Percentiles rank a stretch among this genome's conserved stretches.
Conservation (phyloP, 2,113 vertebrate genomes). For the Nothobranchius kuhntae region DNA sequence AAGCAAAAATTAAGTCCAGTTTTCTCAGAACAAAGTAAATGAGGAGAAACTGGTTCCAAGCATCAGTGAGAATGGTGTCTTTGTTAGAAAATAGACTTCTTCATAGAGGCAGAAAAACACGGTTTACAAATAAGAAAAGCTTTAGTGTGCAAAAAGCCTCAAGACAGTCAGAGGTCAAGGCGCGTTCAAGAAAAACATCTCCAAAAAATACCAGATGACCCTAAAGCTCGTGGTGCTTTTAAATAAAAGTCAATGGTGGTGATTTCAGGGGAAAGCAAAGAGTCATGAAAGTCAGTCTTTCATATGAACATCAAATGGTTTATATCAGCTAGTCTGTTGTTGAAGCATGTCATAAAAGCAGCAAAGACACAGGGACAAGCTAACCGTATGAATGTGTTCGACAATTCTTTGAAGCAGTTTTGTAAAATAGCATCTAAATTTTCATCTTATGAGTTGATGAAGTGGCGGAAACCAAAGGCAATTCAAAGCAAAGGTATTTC, state of each 20-base stretch:
- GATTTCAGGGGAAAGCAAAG: constrained; percentile 27
- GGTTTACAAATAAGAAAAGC: constrained; percentile 74
- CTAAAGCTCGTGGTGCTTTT: constrained; percentile 8
- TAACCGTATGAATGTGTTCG: no score
- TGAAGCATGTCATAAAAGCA: constrained; percentile 46
- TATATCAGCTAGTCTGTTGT: constrained; percentile 52
- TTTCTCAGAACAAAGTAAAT: constrained; percentile 27
- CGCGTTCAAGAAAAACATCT: constrained; percentile 56
- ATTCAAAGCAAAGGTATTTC: no score
- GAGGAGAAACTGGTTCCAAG: constrained; percentile 23
- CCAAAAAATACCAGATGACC: constrained; percentile 31
- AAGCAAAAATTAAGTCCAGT: neutral
- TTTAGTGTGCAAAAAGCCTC: constrained; percentile 54
- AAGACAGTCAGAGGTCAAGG: constrained; percentile 59
- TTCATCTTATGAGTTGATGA: no score
- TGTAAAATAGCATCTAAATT: no score
- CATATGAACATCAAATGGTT: no score
- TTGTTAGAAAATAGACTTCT: constrained; percentile 25
- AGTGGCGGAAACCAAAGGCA: no score
- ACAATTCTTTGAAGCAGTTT: no score
- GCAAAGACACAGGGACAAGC: constrained; percentile 25
- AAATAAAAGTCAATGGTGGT: constrained; percentile 29
- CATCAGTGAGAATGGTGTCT: constrained; percentile 47
- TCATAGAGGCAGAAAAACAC: constrained; percentile 40
- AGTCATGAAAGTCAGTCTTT: constrained; percentile 48